Evolutionary conservation across 2,113 vertebrate species (phyloP), one percentile per base, ranked within the genome.

Genomic region (Hippolais icterina): DNA sequence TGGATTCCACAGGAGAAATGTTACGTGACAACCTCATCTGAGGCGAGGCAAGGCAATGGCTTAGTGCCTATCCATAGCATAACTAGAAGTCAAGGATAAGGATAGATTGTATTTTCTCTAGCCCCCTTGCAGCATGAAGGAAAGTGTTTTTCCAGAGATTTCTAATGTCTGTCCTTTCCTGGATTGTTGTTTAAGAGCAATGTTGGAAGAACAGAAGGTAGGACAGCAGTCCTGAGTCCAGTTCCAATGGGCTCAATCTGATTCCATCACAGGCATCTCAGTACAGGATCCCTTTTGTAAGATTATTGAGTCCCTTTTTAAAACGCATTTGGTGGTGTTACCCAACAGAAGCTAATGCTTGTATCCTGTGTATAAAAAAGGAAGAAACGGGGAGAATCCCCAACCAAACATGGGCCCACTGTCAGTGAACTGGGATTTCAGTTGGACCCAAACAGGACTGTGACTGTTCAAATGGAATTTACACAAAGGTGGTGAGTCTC

Each of bases 1-100:
- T 12, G 21, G 18, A 5, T 63, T 89, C 33, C 39, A 25, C 56
- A 41, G 39, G 27, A 61, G 29, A 61, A 23, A 8, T 31, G 9
- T 60, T 69, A 16, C 0, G 1, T 27, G 44, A 33, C 2, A 2
- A 15, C 21, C 14, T 79, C 1, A 0, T 35, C 33, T 85, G 59
- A 29, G 37, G 41, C 33, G 59, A 29, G 37, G 41, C 33, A 75
- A 78, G 35, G 15, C 52, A 50, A 3, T 24, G 14, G 8, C 19
- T 33, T 20, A 50, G 14, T 39, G 18, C 27, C 9, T 66, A 11
- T 33, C 56, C 28, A 20, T 23, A 63, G 11, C n/a, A 12, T 28
- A 31, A 33, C 8, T 68, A 1, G 24, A 39, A 42, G 10, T 24
- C 10, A 56, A 37, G 12, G 8, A 10, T 41, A 70, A 56, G 12